Evolutionary conservation across 2,113 vertebrate genomes (phyloP), one percentile per base, ranked within the genome.

Genomic region (Thymallus thymallus): DNA sequence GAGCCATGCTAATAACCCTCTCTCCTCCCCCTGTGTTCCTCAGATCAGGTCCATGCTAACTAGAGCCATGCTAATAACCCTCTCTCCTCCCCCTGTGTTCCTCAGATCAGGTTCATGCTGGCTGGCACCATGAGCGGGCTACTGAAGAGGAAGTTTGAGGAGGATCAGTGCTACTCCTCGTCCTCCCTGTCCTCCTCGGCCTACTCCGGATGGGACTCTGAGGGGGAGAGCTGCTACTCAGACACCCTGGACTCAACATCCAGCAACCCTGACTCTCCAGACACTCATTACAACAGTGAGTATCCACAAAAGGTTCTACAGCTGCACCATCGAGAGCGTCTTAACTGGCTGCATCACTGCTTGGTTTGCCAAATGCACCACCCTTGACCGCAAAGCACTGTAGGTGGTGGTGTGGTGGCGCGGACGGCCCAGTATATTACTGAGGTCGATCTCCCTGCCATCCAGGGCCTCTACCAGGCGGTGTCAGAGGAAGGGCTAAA

Each of bases 101-200:
- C 30, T 35, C 89, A 96, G 95, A 91, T 92, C 76, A 80, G 26
- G 1, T 88, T 92, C 89, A 80, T 92, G 76, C 22, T 13, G 6
- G 7, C 46, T 1, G 76, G 64, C 87, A 86, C 92, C 93, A 99
- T 99, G 97, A 95, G 94, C 2, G 95, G 95, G 76, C 85, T 95
- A 69, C 90, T 96, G 82, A 98, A 99, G 93, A 95, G 96, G 91
- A 99, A 98, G 89, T 97, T 95, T 16, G 94, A 96, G 84, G 95
- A 93, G 84, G 94, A 97, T 85, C 92, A 90, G 6, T 90, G 91
- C 76, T 95, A 94, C 92, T 96, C 94, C 77, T 98, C 95, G 6
- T 93, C 95, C 62, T 95, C 95, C 62, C 91, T 95, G 13, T 95
- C 94, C 4, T 94, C 93, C 76, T 95, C 95, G 0, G 91, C 89